Conservation (phyloP, 2,888 invertebrate species). For the Drosophila borborema region DNA sequence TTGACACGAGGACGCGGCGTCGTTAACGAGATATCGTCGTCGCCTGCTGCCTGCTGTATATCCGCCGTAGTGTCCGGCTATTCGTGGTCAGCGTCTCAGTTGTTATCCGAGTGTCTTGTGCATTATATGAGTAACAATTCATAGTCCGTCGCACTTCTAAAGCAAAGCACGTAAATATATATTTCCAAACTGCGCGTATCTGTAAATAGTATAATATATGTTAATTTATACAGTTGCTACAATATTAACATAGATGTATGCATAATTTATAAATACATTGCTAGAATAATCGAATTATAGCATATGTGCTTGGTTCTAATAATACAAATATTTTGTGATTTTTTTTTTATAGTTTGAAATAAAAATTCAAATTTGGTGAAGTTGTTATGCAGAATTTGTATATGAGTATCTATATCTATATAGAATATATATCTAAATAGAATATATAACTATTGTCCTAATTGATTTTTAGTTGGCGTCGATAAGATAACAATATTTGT, state of each 20-base stretch:
- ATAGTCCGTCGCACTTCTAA: conserved; percentile 12
- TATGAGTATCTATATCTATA: neutral
- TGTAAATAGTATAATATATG: conserved; percentile 9
- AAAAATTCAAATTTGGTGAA: neutral
- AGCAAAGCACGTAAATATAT: conserved; percentile 19
- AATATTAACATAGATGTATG: neutral
- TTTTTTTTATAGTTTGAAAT: neutral
- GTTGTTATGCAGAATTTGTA: neutral
- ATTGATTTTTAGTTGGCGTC: neutral
- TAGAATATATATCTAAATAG: neutral
- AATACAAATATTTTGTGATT: neutral
- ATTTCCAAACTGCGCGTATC: conserved; percentile 3
- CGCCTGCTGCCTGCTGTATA: conserved; percentile 5
- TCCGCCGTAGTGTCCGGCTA: conserved; percentile 35
- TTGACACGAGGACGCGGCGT: conserved; percentile 10
- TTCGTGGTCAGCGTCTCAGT: conserved; percentile 42
- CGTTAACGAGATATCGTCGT: conserved; percentile 18
- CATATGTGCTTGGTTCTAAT: neutral
- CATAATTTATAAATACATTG: neutral
- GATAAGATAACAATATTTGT: neutral
- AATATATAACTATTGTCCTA: neutral
- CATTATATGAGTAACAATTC: conserved; percentile 29
- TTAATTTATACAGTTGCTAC: neutral
- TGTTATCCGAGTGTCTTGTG: conserved; percentile 56
- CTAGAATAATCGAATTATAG: neutral